These are phyloP conservation scores for Ceramica pisi DNA, from an alignment of 2,888 invertebrate genomes.

Conservation along the genomic window DNA sequence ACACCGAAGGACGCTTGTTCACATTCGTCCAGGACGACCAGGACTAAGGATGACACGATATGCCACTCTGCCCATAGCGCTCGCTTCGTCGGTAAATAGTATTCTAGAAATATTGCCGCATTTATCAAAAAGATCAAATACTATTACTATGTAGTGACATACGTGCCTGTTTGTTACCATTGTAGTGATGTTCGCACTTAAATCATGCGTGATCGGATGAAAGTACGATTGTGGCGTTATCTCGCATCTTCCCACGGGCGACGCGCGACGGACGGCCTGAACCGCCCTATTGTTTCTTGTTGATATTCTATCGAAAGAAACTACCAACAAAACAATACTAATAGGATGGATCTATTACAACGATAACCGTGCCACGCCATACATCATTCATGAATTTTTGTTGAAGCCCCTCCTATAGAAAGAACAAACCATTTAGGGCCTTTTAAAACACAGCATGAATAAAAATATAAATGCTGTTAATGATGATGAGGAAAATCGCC, in stretches of 20 bases:
- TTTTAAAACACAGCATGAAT: constrained; percentile 38
- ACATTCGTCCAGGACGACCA: neutral
- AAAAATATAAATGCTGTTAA: constrained; percentile 52
- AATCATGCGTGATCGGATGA: constrained; percentile 88
- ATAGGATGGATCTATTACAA: constrained; percentile 79
- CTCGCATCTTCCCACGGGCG: constrained; percentile 85
- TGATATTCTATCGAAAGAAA: constrained; percentile 75
- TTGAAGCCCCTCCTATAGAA: constrained; percentile 52
- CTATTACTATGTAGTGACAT: constrained; percentile 51
- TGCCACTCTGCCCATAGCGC: neutral
- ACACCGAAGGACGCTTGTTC: neutral
- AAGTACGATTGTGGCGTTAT: constrained; percentile 85
- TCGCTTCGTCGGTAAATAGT: neutral
- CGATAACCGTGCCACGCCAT: constrained; percentile 74
- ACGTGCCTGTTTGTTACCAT: constrained; percentile 70
- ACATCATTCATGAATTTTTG: constrained; percentile 72
- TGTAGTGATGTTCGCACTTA: constrained; percentile 85
- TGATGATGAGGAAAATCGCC: constrained; percentile 49
- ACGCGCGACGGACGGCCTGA: constrained; percentile 70
- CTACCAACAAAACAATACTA: constrained; percentile 77
- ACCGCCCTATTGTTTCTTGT: constrained; percentile 75
- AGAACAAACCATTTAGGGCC: constrained; percentile 41
- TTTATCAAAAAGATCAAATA: constrained; percentile 43
- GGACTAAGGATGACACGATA: constrained; percentile 3
- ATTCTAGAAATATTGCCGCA: neutral